Evolutionary conservation across 37 sponge, comb jelly and placozoan genomes (phyloP).

Genomic region (Crambe crambe): DNA sequence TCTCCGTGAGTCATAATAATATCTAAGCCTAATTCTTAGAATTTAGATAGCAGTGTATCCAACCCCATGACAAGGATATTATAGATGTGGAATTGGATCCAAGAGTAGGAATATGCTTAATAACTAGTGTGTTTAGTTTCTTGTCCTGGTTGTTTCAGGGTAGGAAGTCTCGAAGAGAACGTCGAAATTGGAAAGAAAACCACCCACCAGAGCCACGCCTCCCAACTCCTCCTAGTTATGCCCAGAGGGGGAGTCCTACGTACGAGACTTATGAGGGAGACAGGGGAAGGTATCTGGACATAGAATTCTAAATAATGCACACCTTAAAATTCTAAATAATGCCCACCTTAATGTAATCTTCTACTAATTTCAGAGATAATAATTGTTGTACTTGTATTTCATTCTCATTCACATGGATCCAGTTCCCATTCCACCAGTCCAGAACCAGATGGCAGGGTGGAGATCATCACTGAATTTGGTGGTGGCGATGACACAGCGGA

Average conservation of each 20-base stretch:
- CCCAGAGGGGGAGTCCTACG: no score
- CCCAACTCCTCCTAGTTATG: no score
- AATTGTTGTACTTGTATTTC: neutral
- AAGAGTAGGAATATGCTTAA: no score
- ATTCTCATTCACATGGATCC: no score
- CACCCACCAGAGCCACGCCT: no score
- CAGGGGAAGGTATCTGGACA: no score
- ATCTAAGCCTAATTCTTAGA: neutral
- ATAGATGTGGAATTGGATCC: no score
- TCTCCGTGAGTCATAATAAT: conserved; percentile 25
- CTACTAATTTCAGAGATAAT: no score
- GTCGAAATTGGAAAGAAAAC: conserved; percentile 42
- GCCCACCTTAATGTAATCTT: no score
- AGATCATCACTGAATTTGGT: conserved; percentile 82
- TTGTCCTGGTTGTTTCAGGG: conserved; percentile 23
- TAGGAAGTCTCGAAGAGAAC: conserved; percentile 46
- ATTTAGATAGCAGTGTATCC: neutral
- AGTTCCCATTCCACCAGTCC: conserved; percentile 53
- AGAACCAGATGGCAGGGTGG: conserved; percentile 44
- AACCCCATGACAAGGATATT: no score
- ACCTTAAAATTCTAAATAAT: no score
- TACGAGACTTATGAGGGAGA: neutral
- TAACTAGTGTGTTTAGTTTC: neutral
- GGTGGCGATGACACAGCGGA: neutral
- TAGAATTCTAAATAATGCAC: no score